Evolutionary conservation across 2,113 vertebrate species (phyloP).

Genomic region (Pantherophis guttatus): DNA sequence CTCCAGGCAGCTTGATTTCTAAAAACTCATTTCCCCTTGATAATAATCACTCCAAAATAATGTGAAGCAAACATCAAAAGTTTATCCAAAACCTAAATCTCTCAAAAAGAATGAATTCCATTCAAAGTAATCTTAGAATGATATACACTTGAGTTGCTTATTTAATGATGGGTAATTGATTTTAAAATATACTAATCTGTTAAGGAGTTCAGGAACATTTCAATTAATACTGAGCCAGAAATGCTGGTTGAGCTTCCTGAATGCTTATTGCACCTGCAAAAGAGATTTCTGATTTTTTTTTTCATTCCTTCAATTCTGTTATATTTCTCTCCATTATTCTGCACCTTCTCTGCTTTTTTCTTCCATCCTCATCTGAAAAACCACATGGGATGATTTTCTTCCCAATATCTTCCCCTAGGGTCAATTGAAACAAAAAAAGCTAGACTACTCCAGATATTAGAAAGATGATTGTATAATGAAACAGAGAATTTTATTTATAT

Average conservation of each 20-base stretch:
- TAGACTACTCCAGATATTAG: background rate
- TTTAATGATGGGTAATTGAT: background rate
- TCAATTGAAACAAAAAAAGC: background rate
- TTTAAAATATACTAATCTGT: background rate
- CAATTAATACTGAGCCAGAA: background rate
- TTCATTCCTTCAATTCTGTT: background rate
- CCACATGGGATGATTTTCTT: background rate
- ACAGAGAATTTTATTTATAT: background rate
- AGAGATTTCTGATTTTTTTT: background rate
- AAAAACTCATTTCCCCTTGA: background rate
- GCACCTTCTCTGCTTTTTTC: background rate
- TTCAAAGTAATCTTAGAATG: background rate
- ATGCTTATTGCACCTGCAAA: background rate
- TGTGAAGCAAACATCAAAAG: background rate
- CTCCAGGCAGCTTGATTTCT: background rate
- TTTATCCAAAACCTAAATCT: background rate
- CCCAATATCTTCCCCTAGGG: background rate
- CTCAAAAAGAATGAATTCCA: background rate
- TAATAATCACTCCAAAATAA: constrained; percentile 1
- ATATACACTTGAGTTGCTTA: background rate
- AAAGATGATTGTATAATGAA: background rate
- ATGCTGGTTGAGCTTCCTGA: background rate
- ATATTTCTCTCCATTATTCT: background rate
- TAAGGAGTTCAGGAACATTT: background rate
- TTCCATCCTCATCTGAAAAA: background rate